Conservation (phyloP, 2,888 invertebrate genomes). For the Drosophila dives region DNA sequence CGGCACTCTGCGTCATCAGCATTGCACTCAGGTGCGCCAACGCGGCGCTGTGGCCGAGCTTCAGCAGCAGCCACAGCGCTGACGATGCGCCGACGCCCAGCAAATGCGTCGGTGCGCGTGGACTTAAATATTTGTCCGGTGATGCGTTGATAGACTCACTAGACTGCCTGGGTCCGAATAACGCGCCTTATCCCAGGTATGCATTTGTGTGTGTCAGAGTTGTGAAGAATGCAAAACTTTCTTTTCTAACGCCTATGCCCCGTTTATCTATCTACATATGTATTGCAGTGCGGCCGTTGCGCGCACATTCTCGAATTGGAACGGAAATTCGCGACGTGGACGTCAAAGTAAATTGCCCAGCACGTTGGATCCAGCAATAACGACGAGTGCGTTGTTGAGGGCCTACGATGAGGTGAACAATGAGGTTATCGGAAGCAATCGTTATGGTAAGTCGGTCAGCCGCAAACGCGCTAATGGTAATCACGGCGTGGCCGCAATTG, state of each 20-base stretch:
- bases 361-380: slow-evolving; percentile 90
- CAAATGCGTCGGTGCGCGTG: slow-evolving; percentile 87
- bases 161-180: slow-evolving; percentile 93
- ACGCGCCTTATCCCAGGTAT: slow-evolving; percentile 93
- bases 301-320: slow-evolving; percentile 89
- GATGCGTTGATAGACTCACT: slow-evolving; percentile 92
- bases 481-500: slow-evolving; percentile 48
- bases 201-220: slow-evolving; percentile 53
- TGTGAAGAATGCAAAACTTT: slow-evolving; percentile 52
- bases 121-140: slow-evolving; percentile 94
- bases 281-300: slow-evolving; percentile 89
- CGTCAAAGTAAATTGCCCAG: slow-evolving; percentile 87
- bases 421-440: slow-evolving; percentile 83
- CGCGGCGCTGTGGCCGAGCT: slow-evolving; percentile 83
- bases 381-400: slow-evolving; percentile 89
- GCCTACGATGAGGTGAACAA: slow-evolving; percentile 87
- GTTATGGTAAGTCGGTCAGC: slow-evolving; percentile 85
- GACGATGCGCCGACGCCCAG: slow-evolving; percentile 62
- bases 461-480: slow-evolving; percentile 57
- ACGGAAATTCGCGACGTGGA: slow-evolving; percentile 89
- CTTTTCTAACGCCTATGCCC: slow-evolving; percentile 68
- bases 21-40: slow-evolving; percentile 73
- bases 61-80: slow-evolving; percentile 77
- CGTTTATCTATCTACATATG: slow-evolving; percentile 22
- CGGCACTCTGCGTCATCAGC: slow-evolving; percentile 81